Evolutionary conservation across 2,888 invertebrate species (phyloP), one percentile per base, ranked within the genome.

Genomic region (Eurytoma californica): DNA sequence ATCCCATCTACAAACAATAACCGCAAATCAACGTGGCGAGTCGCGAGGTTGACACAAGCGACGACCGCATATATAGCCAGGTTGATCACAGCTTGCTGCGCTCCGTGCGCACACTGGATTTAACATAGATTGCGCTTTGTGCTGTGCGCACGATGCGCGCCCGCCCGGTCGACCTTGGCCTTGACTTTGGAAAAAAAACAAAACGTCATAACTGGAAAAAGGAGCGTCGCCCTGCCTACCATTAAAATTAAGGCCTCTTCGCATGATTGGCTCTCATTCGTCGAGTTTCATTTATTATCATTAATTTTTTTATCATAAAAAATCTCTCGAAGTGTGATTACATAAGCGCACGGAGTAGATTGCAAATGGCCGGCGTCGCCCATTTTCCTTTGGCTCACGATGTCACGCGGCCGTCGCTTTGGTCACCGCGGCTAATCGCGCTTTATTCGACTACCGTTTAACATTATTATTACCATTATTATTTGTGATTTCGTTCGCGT

Each of bases 381-480:
- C 53, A 39, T 39, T 72, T 73, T 68, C 24, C 16, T 60, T 66
- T 65, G 2, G 39, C 9, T 7, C 39, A 9, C 9, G 7, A 9
- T 20, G 30, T 5, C 51, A 18, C 7, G 7, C 7, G 39, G 39
- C 9, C 39, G 39, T 39, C 39, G 9, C 39, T 39, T 24, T 9
- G 9, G 39, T 39, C 39, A 39, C 39, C 39, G 5, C 9, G 39
- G 39, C 39, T 39, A 39, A 39, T 39, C 39, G 39, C 39, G 39
- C 39, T 39, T 39, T 39, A 39, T 9, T 39, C 28, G 20, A 65
- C 13, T 57, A 72, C 65, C 18, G 39, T 39, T 18, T 53, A 72
- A 68, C 74, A 72, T 28, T 79, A 81, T 81, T 77, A 80, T 81
- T 73, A 79, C 70, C 72, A 73, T 80, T 79, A 66, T 79, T 66